These are phyloP conservation scores for Pan troglodytes DNA, from an alignment of 2,113 vertebrate genomes.

Conservation along the genomic window DNA sequence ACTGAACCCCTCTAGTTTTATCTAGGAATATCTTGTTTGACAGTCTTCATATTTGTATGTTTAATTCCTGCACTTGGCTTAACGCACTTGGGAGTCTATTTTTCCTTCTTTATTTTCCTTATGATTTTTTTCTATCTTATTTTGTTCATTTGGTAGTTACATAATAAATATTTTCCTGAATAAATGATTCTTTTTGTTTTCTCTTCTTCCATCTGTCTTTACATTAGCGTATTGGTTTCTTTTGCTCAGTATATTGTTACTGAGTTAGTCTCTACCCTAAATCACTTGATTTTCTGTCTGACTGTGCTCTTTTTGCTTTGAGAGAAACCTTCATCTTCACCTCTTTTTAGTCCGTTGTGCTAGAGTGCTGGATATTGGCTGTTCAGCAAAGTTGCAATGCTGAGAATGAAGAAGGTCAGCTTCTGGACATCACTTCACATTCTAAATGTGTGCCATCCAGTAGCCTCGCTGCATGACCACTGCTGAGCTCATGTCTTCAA, in stretches of 20 bases:
- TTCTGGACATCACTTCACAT: background rate
- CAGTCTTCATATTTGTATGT: background rate
- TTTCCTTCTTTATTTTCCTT: background rate
- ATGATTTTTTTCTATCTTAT: background rate
- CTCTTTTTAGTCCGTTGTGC: background rate
- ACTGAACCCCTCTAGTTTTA: background rate
- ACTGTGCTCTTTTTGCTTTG: background rate
- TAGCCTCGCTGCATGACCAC: background rate
- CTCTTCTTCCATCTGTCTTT: background rate
- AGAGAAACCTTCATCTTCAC: background rate
- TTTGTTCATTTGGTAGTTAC: constrained; percentile 11
- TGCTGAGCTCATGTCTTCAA: constrained; percentile 72
- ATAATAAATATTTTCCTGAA: background rate
- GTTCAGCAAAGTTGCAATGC: background rate
- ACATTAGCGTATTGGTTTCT: background rate
- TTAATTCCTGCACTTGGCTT: background rate
- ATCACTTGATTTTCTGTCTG: background rate
- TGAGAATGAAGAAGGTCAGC: constrained; percentile 25
- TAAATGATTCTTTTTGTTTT: background rate
- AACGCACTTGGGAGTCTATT: background rate
- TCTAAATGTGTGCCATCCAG: background rate
- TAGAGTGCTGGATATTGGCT: background rate
- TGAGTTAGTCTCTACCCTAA: background rate
- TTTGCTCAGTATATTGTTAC: background rate
- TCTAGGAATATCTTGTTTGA: background rate